These are phyloP conservation scores for Catalaphyllia jardinei DNA, from an alignment of 64 coral and sea anemone genomes.

Conservation along the genomic window DNA sequence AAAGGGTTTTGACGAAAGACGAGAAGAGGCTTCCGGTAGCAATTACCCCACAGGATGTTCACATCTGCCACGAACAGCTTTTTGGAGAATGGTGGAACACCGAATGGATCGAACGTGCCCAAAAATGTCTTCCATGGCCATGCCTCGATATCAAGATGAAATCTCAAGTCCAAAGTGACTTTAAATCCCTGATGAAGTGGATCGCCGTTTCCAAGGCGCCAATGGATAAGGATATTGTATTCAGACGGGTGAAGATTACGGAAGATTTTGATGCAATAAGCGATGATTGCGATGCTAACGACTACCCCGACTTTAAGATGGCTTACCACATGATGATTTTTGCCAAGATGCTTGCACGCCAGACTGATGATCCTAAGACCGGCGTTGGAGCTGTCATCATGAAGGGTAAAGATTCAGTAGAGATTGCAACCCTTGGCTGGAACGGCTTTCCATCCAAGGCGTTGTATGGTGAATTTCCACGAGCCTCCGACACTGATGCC, in stretches of 20 bases:
- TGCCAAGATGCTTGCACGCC: slow-evolving; percentile 57
- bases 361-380: slow-evolving; percentile 75
- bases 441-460: slow-evolving; percentile 80
- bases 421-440: slow-evolving; percentile 63
- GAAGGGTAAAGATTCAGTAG: not conserved
- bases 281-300: not conserved
- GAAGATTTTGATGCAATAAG: not conserved
- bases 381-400: slow-evolving; percentile 61
- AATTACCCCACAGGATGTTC: not conserved
- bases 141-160: slow-evolving; percentile 38
- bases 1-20: slow-evolving; percentile 7
- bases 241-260: not conserved
- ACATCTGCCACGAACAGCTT: not conserved
- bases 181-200: slow-evolving; percentile 54
- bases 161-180: slow-evolving; percentile 40
- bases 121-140: slow-evolving; percentile 46
- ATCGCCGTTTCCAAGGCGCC: slow-evolving; percentile 25
- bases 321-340: slow-evolving; percentile 42
- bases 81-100: slow-evolving; percentile 12
- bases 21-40: slow-evolving; percentile 3
- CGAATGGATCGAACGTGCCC: not conserved
- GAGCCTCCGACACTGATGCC: slow-evolving; percentile 36
- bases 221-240: slow-evolving; percentile 4
- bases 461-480: slow-evolving; percentile 60
- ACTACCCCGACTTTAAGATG: not conserved